phyloP scores from a whole-genome alignment of 2,888 invertebrate species.

The Agonopterix heracliana region DNA sequence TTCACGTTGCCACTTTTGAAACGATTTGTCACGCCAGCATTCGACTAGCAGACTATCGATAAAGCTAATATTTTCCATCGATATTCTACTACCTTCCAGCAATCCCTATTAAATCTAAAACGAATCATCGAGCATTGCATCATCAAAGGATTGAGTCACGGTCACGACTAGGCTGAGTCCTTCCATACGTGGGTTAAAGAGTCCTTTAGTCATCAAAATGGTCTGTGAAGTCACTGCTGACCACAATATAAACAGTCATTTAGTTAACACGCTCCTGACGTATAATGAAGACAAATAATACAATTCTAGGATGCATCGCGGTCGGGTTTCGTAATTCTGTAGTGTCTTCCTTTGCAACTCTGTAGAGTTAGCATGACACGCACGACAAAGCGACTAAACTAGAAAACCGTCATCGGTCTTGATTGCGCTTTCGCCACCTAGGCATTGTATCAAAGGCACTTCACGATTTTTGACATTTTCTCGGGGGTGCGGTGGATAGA shows the following conservation, averaged over 20 bases:
- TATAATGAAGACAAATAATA: slow-evolving; percentile 28
- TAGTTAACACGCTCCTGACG: slow-evolving; percentile 32
- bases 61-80: not conserved
- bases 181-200: slow-evolving; percentile 50
- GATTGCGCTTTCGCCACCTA: too few species aligned
- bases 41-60: not conserved
- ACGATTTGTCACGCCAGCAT: too few species aligned
- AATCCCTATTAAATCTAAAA: slow-evolving; percentile 8
- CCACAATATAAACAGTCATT: slow-evolving; percentile 48
- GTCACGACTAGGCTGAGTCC: slow-evolving; percentile 55
- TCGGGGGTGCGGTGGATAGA: too few species aligned
- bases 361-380: too few species aligned
- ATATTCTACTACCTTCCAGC: not conserved
- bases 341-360: not conserved
- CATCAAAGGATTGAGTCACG: slow-evolving; percentile 69
- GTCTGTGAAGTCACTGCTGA: slow-evolving; percentile 47
- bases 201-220: slow-evolving; percentile 58
- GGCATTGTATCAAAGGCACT: too few species aligned
- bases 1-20: too few species aligned
- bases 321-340: not conserved
- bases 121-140: slow-evolving; percentile 67
- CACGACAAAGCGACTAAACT: too few species aligned
- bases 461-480: too few species aligned
- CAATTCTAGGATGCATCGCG: slow-evolving; percentile 21
- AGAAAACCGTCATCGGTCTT: too few species aligned